Percentiles rank a stretch among this genome's conserved stretches.
phyloP scores from a whole-genome alignment of 2,888 invertebrate genomes.

The Scrobipalpa atriplicella region DNA sequence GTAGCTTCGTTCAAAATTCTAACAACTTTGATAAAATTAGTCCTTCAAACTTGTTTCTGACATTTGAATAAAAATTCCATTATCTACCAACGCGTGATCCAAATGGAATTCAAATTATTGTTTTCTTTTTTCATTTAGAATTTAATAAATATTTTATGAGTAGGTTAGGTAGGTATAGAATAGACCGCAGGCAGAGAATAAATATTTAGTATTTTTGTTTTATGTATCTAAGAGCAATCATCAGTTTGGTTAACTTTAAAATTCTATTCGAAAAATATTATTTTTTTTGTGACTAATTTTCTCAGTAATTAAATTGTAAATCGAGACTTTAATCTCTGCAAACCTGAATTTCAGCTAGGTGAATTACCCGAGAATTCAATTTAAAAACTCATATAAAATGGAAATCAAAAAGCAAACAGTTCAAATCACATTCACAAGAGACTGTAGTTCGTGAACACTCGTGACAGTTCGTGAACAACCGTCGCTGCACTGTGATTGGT shows the following conservation, averaged over 20 bases:
- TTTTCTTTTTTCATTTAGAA: no score
- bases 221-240: no score
- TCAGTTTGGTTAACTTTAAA: no score
- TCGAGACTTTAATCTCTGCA: no score
- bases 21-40: neutral
- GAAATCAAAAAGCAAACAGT: conserved; percentile 52
- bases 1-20: neutral
- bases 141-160: no score
- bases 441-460: conserved; percentile 9
- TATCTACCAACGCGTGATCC: neutral
- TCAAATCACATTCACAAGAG: conserved; percentile 16
- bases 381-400: conserved; percentile 41
- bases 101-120: no score
- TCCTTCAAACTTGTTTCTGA: neutral
- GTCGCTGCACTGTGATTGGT: conserved; percentile 35
- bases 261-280: no score
- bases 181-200: no score
- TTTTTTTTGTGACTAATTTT: no score
- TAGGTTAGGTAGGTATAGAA: no score
- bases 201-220: no score
- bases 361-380: neutral
- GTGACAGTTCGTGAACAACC: conserved; percentile 31
- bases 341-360: conserved; percentile 8
- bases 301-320: no score
- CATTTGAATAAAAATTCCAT: neutral